Evolutionary conservation across 1,140 invertebrate genomes (phyloP).

Genomic region (Drosophila melanica): DNA sequence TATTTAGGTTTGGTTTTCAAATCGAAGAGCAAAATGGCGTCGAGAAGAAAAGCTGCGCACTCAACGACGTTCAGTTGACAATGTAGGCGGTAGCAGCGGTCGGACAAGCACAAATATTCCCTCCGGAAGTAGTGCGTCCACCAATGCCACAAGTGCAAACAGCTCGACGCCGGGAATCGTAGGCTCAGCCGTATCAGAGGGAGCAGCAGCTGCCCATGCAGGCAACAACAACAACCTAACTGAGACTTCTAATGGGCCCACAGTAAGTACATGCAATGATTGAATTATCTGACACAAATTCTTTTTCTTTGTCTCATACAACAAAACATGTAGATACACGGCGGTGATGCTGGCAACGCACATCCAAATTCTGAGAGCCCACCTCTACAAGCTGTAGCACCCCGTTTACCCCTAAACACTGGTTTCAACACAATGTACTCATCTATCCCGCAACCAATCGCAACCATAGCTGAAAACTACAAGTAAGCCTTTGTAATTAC

Average conservation of each 20-base stretch:
- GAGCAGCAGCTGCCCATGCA: constrained; percentile 15
- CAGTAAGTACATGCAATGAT: constrained; percentile 43
- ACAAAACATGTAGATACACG: constrained; percentile 48
- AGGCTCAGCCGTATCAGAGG: constrained; percentile 25
- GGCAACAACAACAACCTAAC: constrained; percentile 45
- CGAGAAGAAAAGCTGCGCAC: constrained; percentile 98
- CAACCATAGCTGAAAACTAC: constrained; percentile 96
- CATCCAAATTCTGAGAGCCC: constrained; percentile 85
- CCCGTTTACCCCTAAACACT: constrained; percentile 92
- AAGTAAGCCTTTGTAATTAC: constrained; percentile 87
- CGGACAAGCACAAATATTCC: constrained; percentile 61
- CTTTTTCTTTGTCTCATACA: neutral
- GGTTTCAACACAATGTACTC: constrained; percentile 98
- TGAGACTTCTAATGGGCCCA: constrained; percentile 59
- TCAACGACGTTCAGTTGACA: constrained; percentile 89
- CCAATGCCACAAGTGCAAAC: constrained; percentile 37
- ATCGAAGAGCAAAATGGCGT: constrained; percentile 98
- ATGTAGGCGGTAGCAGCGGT: constrained; percentile 41
- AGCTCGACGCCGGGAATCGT: neutral
- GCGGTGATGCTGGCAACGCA: constrained; percentile 51
- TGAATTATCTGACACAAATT: neutral
- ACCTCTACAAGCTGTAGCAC: constrained; percentile 86
- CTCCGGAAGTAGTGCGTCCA: constrained; percentile 28
- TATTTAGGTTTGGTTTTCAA: constrained; percentile 98
- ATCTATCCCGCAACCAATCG: constrained; percentile 96